Percentiles rank a stretch among this genome's conserved stretches.
Evolutionary conservation across 1,140 invertebrate genomes (phyloP).

Genomic region (Semibalanus balanoides): DNA sequence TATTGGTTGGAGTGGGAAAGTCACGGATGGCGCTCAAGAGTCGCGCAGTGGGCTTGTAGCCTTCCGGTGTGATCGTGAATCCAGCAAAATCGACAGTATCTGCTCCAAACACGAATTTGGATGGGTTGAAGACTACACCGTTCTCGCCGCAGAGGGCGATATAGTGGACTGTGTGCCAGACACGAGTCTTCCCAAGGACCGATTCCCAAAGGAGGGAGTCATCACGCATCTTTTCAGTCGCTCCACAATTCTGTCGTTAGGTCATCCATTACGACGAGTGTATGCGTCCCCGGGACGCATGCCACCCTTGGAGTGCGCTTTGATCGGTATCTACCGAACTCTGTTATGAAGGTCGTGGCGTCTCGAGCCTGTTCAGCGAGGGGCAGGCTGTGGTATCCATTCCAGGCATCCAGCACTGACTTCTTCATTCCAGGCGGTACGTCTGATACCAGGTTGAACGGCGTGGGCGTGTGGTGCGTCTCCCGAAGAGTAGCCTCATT

Average conservation of each 20-base stretch:
- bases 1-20: no score
- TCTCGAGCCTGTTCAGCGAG: slow-evolving; percentile 8
- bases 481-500: slow-evolving; percentile 3
- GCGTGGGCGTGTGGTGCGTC: slow-evolving; percentile 11
- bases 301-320: not conserved
- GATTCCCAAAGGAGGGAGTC: not conserved
- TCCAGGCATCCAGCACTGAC: slow-evolving; percentile 7
- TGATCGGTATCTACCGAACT: slow-evolving; percentile 1
- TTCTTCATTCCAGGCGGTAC: slow-evolving; percentile 5
- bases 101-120: not conserved
- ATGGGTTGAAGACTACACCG: not conserved
- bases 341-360: slow-evolving; percentile 11
- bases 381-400: slow-evolving; percentile 9
- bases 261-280: not conserved
- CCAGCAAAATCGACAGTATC: slow-evolving; percentile 2
- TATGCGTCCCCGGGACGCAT: slow-evolving; percentile 4
- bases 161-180: not conserved
- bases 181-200: not conserved
- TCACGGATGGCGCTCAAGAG: no score
- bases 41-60: no score
- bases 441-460: slow-evolving; percentile 14
- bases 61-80: not conserved
- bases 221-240: slow-evolving; percentile 1
- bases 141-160: no score
- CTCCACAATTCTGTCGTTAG: not conserved